Percentiles rank a stretch among this genome's conserved stretches.
Conservation (phyloP, 2,888 invertebrate species). For the Galerucella calmariensis region DNA sequence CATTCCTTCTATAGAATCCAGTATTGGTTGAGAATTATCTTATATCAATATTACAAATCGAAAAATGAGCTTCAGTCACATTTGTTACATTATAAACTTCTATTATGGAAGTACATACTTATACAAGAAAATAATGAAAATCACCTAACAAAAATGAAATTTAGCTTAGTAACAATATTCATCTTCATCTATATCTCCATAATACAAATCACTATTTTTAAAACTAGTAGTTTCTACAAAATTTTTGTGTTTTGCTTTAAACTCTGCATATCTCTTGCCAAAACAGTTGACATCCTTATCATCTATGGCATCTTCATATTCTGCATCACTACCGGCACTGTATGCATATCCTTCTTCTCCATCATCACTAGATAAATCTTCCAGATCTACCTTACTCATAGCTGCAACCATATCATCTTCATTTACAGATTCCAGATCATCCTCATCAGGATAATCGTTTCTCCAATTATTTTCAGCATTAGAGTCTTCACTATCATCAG, state of each 20-base stretch:
- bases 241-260: conserved; percentile 68
- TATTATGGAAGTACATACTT: not conserved
- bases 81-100: not conserved
- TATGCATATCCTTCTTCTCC: conserved; percentile 64
- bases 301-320: conserved; percentile 64
- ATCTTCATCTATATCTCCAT: conserved; percentile 54
- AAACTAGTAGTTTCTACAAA: conserved; percentile 49
- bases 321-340: conserved; percentile 61
- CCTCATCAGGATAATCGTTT: conserved; percentile 80
- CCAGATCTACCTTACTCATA: conserved; percentile 63
- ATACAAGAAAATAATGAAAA: not conserved
- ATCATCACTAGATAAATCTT: conserved; percentile 61
- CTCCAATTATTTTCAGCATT: conserved; percentile 82
- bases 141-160: too few relatives aligned
- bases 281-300: conserved; percentile 70
- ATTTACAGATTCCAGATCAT: conserved; percentile 68
- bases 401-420: conserved; percentile 73
- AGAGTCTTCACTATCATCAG: conserved; percentile 76
- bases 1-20: too few relatives aligned
- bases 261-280: conserved; percentile 75
- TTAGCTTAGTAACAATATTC: conserved; percentile 49
- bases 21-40: too few relatives aligned
- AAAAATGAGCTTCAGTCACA: too few relatives aligned
- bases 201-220: conserved; percentile 48
- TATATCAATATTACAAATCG: too few relatives aligned